These are phyloP conservation scores for Cheilosia urbana DNA, from an alignment of 2,888 invertebrate genomes.

Conservation along the genomic window DNA sequence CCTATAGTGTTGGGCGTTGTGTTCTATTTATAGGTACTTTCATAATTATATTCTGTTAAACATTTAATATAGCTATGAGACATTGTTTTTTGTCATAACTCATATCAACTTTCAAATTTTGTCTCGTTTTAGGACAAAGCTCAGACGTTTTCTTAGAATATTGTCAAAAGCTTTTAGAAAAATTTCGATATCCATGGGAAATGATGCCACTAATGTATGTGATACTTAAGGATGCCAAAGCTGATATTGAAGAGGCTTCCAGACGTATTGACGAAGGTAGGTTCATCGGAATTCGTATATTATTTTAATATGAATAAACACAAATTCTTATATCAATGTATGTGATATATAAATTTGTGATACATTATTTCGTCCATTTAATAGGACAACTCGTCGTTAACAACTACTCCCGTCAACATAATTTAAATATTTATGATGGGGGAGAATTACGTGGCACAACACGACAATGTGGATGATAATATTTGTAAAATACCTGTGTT, in stretches of 20 bases:
- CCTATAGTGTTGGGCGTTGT: no score
- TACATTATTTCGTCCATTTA: constrained; percentile 73
- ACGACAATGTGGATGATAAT: constrained; percentile 92
- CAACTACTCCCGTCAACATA: constrained; percentile 90
- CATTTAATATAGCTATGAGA: no score
- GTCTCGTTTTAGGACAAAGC: constrained; percentile 83
- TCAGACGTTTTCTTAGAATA: constrained; percentile 88
- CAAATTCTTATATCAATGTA: neutral
- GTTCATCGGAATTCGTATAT: neutral
- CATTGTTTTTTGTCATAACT: no score
- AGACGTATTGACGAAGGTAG: constrained; percentile 91
- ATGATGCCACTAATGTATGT: constrained; percentile 92
- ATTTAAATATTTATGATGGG: constrained; percentile 91
- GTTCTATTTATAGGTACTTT: no score
- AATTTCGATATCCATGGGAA: constrained; percentile 91
- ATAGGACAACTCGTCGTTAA: constrained; percentile 89
- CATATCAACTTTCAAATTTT: neutral
- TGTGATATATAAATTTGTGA: neutral
- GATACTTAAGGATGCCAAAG: constrained; percentile 90
- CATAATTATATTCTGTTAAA: no score
- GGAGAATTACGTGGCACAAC: constrained; percentile 90
- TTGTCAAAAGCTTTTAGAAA: constrained; percentile 90
- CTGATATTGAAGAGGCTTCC: constrained; percentile 90
- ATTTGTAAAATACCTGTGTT: constrained; percentile 77
- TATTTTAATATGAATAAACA: neutral